Conservation (phyloP, 2,888 invertebrate genomes). For the Fabriciana adippe region DNA sequence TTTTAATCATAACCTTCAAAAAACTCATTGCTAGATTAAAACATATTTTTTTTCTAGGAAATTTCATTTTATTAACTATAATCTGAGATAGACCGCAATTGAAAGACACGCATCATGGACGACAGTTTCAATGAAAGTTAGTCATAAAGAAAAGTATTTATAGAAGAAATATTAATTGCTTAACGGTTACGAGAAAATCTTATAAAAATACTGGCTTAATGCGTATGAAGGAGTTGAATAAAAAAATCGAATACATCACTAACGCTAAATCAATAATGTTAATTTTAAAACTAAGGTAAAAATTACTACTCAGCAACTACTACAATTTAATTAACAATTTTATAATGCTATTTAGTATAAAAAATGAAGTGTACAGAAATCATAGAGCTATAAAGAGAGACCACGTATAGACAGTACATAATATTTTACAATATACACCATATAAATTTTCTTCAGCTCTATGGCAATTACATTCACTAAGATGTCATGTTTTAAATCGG, state of each 20-base stretch:
- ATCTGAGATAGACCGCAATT: conserved; percentile 10
- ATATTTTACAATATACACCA: background rate
- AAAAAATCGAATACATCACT: no score
- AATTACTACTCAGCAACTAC: no score
- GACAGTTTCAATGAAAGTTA: conserved; percentile 13
- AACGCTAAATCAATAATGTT: no score
- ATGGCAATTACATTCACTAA: background rate
- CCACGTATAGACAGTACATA: no score
- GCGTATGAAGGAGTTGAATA: no score
- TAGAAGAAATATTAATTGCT: background rate
- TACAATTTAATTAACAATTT: no score
- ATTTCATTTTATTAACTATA: conserved; percentile 9
- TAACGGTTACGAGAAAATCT: background rate
- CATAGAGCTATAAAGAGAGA: no score
- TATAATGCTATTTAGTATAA: no score
- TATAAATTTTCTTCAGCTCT: background rate
- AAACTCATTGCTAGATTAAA: background rate
- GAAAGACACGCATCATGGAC: conserved; percentile 9
- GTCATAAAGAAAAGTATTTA: background rate
- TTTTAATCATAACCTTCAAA: no score
- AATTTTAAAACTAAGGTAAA: no score
- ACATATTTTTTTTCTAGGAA: conserved; percentile 1
- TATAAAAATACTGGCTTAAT: background rate
- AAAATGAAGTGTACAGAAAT: no score
- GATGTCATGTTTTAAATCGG: background rate